Evolutionary conservation across 2,113 vertebrate genomes (phyloP).

Genomic region (Myotis brandtii): DNA sequence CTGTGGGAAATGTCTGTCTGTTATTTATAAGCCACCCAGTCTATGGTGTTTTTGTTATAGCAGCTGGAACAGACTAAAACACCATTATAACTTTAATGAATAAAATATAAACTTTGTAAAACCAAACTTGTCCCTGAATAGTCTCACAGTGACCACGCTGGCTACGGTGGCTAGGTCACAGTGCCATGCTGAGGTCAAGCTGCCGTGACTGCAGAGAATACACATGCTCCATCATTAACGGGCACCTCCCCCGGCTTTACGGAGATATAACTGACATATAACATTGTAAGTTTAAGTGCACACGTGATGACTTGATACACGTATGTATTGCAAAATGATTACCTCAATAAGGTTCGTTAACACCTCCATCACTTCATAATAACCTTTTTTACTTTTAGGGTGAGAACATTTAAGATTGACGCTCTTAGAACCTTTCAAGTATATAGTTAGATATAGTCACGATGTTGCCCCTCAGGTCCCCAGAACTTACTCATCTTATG

Average conservation of each 20-base stretch:
- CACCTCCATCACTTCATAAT: not conserved
- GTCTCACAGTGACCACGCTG: not conserved
- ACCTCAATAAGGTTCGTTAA: not conserved
- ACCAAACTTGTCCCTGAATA: not conserved
- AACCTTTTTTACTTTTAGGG: not conserved
- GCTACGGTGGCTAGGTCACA: not conserved
- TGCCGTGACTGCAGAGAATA: fast-evolving
- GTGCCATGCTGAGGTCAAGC: not conserved
- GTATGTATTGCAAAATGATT: not conserved
- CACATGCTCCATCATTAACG: not conserved
- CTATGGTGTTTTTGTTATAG: not conserved
- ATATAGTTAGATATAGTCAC: not conserved
- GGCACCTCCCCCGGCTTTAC: not conserved
- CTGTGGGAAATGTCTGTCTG: not conserved
- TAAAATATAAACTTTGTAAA: not conserved
- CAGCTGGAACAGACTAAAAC: not conserved
- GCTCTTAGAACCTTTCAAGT: not conserved
- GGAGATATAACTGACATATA: not conserved
- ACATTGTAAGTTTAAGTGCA: not conserved
- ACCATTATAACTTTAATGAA: not conserved
- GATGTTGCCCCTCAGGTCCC: not conserved
- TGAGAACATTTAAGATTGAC: not conserved
- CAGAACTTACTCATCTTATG: not conserved
- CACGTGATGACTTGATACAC: not conserved
- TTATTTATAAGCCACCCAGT: not conserved